phyloP scores from a whole-genome alignment of 2,797 vertebrate genomes.

The Poeciliopsis gracilis region DNA sequence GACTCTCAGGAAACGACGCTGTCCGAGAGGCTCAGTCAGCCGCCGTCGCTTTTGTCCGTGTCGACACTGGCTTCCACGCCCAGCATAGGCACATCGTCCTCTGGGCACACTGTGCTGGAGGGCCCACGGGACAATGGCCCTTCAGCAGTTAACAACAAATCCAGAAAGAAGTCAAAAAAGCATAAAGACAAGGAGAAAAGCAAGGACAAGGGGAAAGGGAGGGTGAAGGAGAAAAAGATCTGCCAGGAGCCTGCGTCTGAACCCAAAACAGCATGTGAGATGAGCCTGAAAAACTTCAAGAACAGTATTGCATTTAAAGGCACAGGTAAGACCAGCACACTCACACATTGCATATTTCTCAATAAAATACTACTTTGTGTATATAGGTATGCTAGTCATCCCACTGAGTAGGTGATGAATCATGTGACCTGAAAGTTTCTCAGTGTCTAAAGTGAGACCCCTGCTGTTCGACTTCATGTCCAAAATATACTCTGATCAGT shows the following conservation, averaged over 20 bases:
- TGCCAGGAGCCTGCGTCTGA: constrained; percentile 63
- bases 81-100: constrained; percentile 46
- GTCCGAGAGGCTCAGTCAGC: constrained; percentile 81
- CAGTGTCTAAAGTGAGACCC: constrained; percentile 56
- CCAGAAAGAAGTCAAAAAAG: constrained; percentile 95
- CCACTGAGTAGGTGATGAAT: constrained; percentile 42
- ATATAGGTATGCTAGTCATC: constrained; percentile 45
- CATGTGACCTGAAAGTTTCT: constrained; percentile 32
- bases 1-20: constrained; percentile 80
- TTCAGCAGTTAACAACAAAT: constrained; percentile 80
- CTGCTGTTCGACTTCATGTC: constrained; percentile 58
- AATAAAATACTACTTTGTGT: constrained; percentile 36
- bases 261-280: constrained; percentile 73
- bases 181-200: constrained; percentile 91
- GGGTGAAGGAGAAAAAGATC: constrained; percentile 69
- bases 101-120: constrained; percentile 41
- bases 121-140: constrained; percentile 55
- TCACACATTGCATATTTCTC: constrained; percentile 20
- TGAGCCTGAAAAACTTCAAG: constrained; percentile 72
- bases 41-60: constrained; percentile 46
- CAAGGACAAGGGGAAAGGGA: constrained; percentile 80
- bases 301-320: constrained; percentile 79
- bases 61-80: constrained; percentile 29
- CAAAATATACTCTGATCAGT: constrained; percentile 16
- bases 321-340: constrained; percentile 80